These are phyloP conservation scores for Plemyria rubiginata DNA, from an alignment of 2,888 invertebrate species.

Conservation along the genomic window DNA sequence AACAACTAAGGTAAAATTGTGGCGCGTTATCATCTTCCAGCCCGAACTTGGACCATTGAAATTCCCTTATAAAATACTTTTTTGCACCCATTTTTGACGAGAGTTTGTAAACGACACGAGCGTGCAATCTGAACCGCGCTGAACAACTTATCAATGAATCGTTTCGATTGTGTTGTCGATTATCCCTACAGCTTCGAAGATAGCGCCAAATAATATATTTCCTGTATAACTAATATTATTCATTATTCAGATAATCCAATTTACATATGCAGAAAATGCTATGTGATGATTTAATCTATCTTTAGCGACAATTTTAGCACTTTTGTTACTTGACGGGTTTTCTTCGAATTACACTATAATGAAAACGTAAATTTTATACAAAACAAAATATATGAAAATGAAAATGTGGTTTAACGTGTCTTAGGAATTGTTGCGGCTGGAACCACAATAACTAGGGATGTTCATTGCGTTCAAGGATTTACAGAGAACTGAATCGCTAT, in stretches of 20 bases:
- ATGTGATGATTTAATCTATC: neutral
- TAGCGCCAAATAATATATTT: conserved; percentile 43
- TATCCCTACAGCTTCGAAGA: conserved; percentile 45
- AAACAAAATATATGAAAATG: conserved; percentile 20
- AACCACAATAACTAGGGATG: conserved; percentile 3
- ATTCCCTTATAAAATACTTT: conserved; percentile 63
- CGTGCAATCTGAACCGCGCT: conserved; percentile 29
- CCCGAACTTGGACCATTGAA: conserved; percentile 51
- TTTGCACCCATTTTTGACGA: conserved; percentile 60
- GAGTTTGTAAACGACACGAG: conserved; percentile 24
- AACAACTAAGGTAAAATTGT: conserved; percentile 65
- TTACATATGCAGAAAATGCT: neutral
- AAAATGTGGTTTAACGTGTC: conserved; percentile 25
- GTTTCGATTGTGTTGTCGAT: conserved; percentile 44
- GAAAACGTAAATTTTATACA: conserved; percentile 23
- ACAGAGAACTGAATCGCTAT: conserved; percentile 4
- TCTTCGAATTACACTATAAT: conserved; percentile 13
- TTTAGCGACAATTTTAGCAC: neutral
- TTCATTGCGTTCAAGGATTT: conserved; percentile 16
- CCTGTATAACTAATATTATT: conserved; percentile 34
- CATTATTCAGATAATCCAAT: conserved; percentile 5
- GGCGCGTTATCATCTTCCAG: conserved; percentile 60
- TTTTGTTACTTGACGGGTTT: neutral
- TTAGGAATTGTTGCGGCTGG: conserved; percentile 2
- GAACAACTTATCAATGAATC: conserved; percentile 48